Evolutionary conservation across 35 echinoderm and acorn worm genomes (phyloP).

Genomic region (Heliocidaris tuberculata): DNA sequence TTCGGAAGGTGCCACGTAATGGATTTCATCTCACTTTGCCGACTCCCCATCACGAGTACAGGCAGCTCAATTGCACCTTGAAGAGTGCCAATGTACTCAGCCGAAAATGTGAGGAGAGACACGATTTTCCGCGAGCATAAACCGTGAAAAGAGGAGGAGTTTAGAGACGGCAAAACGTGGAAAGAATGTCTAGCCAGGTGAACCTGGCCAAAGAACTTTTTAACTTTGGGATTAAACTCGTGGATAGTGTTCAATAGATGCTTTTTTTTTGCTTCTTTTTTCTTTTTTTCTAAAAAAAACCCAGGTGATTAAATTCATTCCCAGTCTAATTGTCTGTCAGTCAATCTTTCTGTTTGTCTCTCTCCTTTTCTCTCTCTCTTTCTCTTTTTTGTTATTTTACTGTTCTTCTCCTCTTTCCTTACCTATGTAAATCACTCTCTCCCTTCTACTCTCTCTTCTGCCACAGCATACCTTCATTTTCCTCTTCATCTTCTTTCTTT

Average conservation of each 20-base stretch:
- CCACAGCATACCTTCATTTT: not conserved
- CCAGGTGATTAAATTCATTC: too few species aligned
- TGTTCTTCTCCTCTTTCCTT: not conserved
- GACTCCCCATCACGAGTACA: not conserved
- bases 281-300: too few species aligned
- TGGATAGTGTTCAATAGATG: too few species aligned
- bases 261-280: too few species aligned
- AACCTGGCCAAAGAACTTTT: not conserved
- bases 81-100: not conserved
- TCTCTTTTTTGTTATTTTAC: not conserved
- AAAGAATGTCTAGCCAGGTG: not conserved
- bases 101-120: not conserved
- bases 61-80: not conserved
- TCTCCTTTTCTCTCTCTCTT: too few species aligned
- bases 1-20: not conserved
- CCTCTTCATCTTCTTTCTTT: not conserved
- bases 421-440: not conserved
- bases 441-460: not conserved
- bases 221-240: not conserved
- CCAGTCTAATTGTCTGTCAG: too few species aligned
- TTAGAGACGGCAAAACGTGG: not conserved
- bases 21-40: not conserved
- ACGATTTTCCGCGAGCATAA: not conserved
- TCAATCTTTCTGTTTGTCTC: too few species aligned
- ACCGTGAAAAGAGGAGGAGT: not conserved